Base-by-base conservation (phyloP, 2,113 vertebrate genomes). In the Todiramphus saurophagus region DNA sequence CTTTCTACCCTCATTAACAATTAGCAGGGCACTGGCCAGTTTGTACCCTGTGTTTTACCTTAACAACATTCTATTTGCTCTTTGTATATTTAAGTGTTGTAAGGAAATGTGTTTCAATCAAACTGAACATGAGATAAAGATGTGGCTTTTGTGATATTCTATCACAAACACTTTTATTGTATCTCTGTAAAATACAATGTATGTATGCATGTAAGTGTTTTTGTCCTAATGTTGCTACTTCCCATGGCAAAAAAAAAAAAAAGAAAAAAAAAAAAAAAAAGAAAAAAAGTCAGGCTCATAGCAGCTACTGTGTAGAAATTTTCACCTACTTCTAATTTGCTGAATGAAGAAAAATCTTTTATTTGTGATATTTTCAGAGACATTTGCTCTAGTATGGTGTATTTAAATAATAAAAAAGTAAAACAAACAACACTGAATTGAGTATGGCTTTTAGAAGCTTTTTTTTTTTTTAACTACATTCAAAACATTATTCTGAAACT, bases 341-440 rank as follows among this genome's bases (percentile, higher is more conserved):
- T 98, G 99, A 99, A 99, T 99, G 99, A 99, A 99, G 99, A 99
- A 99, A 99, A 99, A 99, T 99, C 99, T 99, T 98, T 98, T 98
- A 99, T 99, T 99, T 99, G 99, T 99, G 99, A 99, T 99, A 99
- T 99, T 99, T 99, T 99, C 99, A 99, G 99, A 99, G 99, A 99
- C 99, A 99, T 99, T 99, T 99, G 99, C 99, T 99, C 99, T 99
- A 99, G 99, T 99, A 99, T 99, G 99, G 99, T 99, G 99, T 99
- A 99, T 99, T 99, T 99, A 99, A 99, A 98, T 99, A 99, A 99
- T 99, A 99, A 99, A 99, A 98, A 99, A 98, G 98, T 99, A 98
- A 98, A 99, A 99, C 98, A 98, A 99, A 99, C 98, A 98, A 97
- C 96, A 80, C 90, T 88, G 70, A 95, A 92, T 95, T 79, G 97